Conservation (phyloP, 2,113 vertebrate species). For the Notiomystis cincta region DNA sequence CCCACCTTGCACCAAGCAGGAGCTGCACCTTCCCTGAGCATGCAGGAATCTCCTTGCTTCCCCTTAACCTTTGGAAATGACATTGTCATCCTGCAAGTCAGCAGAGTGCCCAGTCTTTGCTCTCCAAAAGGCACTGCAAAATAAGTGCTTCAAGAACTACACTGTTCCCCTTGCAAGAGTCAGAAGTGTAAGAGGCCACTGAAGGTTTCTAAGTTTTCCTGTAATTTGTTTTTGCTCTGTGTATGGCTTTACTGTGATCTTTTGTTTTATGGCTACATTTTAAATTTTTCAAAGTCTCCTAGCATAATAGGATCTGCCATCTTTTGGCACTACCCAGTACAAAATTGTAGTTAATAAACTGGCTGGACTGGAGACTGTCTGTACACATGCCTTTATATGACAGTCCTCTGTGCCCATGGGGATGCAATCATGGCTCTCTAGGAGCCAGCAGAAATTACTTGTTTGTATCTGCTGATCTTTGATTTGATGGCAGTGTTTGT, state of each 20-base stretch:
- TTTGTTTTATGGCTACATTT: neutral
- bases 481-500: neutral
- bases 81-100: neutral
- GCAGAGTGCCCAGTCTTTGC: neutral
- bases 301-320: neutral
- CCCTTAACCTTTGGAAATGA: neutral
- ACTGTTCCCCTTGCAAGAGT: neutral
- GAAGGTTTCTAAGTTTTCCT: neutral
- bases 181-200: neutral
- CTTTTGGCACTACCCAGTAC: neutral
- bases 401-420: neutral
- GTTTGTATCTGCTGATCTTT: constrained; percentile 22
- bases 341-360: neutral
- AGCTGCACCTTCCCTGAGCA: neutral
- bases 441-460: neutral
- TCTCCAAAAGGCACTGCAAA: neutral
- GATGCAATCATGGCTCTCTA: neutral
- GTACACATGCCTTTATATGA: neutral
- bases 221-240: neutral
- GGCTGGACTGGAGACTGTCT: neutral
- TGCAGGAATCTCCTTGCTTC: neutral
- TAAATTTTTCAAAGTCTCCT: neutral
- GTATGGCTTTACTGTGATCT: neutral
- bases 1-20: neutral
- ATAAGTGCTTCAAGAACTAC: neutral